Evolutionary conservation across 2,797 vertebrate genomes (phyloP).

Genomic region (Spinus pinus): DNA sequence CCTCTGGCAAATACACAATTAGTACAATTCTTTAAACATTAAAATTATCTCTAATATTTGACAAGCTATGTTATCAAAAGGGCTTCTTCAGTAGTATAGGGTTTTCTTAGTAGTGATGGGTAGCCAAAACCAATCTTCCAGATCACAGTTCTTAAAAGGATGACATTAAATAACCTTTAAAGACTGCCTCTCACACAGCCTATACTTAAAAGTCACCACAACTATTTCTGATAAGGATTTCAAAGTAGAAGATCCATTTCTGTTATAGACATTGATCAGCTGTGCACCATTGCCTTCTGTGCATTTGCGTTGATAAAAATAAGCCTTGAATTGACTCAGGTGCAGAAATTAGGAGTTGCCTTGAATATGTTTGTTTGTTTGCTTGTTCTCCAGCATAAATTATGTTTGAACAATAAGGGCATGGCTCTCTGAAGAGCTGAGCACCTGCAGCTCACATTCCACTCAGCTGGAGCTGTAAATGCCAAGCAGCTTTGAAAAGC

Average conservation of each 20-base stretch:
- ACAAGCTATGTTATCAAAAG: neutral
- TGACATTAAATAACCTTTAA: neutral
- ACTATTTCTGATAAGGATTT: slow-evolving; percentile 29
- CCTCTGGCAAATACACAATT: neutral
- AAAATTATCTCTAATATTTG: neutral
- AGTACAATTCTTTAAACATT: neutral
- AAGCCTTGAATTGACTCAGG: neutral
- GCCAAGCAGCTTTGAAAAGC: slow-evolving; percentile 28
- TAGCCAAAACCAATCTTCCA: neutral
- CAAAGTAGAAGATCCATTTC: neutral
- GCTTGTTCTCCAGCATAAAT: slow-evolving; percentile 27
- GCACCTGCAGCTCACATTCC: slow-evolving; percentile 48
- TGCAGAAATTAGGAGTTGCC: neutral
- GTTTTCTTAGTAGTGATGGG: neutral
- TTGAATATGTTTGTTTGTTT: slow-evolving; percentile 26
- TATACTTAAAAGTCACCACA: neutral
- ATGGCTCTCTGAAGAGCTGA: neutral
- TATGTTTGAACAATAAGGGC: slow-evolving; percentile 20
- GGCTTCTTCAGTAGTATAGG: neutral
- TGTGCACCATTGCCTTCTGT: neutral
- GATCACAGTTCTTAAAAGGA: neutral
- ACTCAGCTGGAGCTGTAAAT: slow-evolving; percentile 21
- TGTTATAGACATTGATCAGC: neutral
- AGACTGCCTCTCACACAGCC: neutral
- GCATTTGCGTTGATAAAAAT: slow-evolving; percentile 8